phyloP scores from a whole-genome alignment of 2,888 invertebrate species.

The Alitta virens region DNA sequence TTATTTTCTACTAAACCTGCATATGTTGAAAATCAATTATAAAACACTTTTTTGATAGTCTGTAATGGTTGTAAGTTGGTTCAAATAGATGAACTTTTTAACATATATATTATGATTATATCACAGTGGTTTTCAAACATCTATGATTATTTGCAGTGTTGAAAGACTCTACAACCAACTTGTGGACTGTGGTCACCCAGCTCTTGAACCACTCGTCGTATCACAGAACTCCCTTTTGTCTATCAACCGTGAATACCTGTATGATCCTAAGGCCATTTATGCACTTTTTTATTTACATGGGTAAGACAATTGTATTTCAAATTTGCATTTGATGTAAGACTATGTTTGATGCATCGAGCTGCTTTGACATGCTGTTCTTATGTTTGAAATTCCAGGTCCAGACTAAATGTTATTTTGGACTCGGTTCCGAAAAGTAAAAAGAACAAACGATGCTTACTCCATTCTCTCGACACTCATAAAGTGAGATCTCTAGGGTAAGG shows the following conservation, averaged over 20 bases:
- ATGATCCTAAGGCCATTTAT: slow-evolving; percentile 77
- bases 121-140: no score
- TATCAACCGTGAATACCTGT: slow-evolving; percentile 75
- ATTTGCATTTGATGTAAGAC: background rate
- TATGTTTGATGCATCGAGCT: background rate
- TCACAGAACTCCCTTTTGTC: slow-evolving; percentile 75
- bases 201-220: slow-evolving; percentile 81
- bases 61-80: no score
- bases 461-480: slow-evolving; percentile 77
- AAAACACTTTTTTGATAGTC: no score
- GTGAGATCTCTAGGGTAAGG: slow-evolving; percentile 56
- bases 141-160: slow-evolving; percentile 77
- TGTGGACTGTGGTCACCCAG: slow-evolving; percentile 79
- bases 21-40: no score
- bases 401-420: slow-evolving; percentile 46
- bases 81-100: no score
- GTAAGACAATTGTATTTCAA: slow-evolving; percentile 62
- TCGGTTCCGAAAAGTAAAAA: slow-evolving; percentile 75
- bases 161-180: slow-evolving; percentile 85
- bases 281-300: slow-evolving; percentile 84
- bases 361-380: background rate
- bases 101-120: no score
- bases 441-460: slow-evolving; percentile 82
- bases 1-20: no score
- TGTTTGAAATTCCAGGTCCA: slow-evolving; percentile 38